Percentiles rank a stretch among this genome's conserved stretches.
Evolutionary conservation across 1,140 invertebrate genomes (phyloP).

Genomic region (Telenomus remus): DNA sequence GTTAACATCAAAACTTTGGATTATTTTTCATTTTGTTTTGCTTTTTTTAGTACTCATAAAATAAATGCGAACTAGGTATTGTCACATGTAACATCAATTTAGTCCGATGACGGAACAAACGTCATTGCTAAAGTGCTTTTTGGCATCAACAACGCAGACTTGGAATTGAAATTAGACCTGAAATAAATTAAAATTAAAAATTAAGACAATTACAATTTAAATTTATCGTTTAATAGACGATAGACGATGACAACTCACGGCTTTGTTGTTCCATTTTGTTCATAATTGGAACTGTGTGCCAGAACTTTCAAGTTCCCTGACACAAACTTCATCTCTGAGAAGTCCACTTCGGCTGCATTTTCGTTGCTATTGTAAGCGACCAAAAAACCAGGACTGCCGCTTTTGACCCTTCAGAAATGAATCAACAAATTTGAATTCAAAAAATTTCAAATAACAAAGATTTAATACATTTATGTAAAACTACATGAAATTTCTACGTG

Average conservation of each 20-base stretch:
- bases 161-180: constrained; percentile 63
- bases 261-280: constrained; percentile 61
- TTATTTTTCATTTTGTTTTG: background rate
- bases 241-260: constrained; percentile 68
- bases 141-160: constrained; percentile 62
- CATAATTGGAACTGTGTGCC: constrained; percentile 70
- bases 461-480: background rate
- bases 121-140: constrained; percentile 68
- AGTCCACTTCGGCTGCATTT: constrained; percentile 5
- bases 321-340: constrained; percentile 8
- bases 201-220: background rate
- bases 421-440: constrained; percentile 21
- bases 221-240: background rate
- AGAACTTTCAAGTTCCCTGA: constrained; percentile 1
- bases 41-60: constrained; percentile 1
- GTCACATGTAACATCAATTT: background rate
- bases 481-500: background rate
- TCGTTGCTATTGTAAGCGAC: constrained; percentile 79
- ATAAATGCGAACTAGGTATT: constrained; percentile 13
- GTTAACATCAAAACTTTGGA: constrained; percentile 7
- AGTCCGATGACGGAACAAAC: constrained; percentile 63
- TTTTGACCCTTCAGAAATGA: constrained; percentile 76
- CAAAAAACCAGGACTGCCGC: constrained; percentile 82
- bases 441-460: constrained; percentile 1
- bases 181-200: constrained; percentile 34